Base-by-base conservation (phyloP, 2,797 vertebrate species). In the Nannoperca obscura region DNA sequence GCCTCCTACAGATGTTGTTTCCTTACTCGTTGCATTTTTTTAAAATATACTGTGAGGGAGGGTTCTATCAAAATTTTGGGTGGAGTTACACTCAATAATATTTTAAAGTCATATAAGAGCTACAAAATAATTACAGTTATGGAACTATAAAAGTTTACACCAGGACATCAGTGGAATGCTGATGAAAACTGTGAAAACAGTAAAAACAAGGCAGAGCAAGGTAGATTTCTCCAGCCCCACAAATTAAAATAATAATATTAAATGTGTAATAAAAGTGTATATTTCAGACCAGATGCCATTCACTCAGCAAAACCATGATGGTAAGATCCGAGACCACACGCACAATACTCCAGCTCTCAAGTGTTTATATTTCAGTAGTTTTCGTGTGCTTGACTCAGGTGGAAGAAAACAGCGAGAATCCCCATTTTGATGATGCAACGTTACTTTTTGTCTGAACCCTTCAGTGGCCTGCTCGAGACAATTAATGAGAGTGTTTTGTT, bases 401-500 rank as follows among this genome's bases (percentile, higher is more conserved):
- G 34, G 69, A 78, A 77, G 76, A 79, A 84, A 89, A 86, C 58
- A 78, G 60, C 6, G 57, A 82, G 83, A 78, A 86, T 82, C 42
- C 77, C 78, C 63, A 57, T 88, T 89, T 61, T 81, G 81, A 92
- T 94, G 91, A 94, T 87, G 92, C 90, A 93, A 91, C 46, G 12
- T 65, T 84, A 84, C 88, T 89, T 92, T 91, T 88, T 74, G 78
- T 81, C 68, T 88, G 81, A 91, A 88, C 86, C 77, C 80, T 64
- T 81, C 78, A 27, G 79, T 80, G 82, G 89, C 84, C 89, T 49
- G 72, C 12, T 70, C 10, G 58, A 90, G 81, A 92, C 93, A 93
- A 89, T 93, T 94, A 94, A 94, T 89, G 90, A 94, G 90, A 90
- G 85, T 89, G 89, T 94, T 92, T 94, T 94, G 91, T 92, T 94